Percentiles rank a stretch among this genome's conserved stretches.
These are phyloP conservation scores for Hermaeophaga mercurialis DNA, from an alignment of 2,888 invertebrate species.

Conservation along the genomic window DNA sequence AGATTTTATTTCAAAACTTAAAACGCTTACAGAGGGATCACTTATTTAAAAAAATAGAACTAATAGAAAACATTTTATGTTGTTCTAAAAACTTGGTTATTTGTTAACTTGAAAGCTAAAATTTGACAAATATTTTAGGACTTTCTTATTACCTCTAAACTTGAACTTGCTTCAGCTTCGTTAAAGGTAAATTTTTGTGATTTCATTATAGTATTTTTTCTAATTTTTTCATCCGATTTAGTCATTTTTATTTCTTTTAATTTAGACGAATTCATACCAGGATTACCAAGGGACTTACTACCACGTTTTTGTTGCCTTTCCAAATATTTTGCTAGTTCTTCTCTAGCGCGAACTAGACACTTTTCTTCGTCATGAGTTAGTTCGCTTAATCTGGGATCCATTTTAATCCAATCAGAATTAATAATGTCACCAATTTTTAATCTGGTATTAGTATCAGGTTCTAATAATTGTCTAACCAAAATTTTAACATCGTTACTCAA, in stretches of 20 bases:
- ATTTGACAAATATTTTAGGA: too few species aligned
- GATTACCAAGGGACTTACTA: background rate
- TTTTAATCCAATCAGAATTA: slow-evolving; percentile 67
- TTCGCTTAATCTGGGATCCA: slow-evolving; percentile 66
- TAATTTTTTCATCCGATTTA: background rate
- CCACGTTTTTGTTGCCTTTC: slow-evolving; percentile 3
- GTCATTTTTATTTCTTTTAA: background rate
- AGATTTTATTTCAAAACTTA: too few species aligned
- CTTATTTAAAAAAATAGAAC: too few species aligned
- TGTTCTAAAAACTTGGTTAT: too few species aligned
- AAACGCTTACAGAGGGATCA: too few species aligned
- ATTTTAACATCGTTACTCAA: slow-evolving; percentile 67
- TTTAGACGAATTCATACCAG: background rate
- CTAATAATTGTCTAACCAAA: slow-evolving; percentile 67
- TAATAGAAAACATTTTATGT: too few species aligned
- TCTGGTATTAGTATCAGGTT: slow-evolving; percentile 69
- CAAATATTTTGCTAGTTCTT: slow-evolving; percentile 39
- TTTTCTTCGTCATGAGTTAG: slow-evolving; percentile 61
- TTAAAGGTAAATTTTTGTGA: too few species aligned
- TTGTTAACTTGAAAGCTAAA: too few species aligned
- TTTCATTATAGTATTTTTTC: background rate
- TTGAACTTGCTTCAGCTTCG: too few species aligned
- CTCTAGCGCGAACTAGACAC: slow-evolving; percentile 63
- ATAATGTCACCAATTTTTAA: slow-evolving; percentile 63
- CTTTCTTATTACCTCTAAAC: too few species aligned